Base-by-base conservation (phyloP, 1,140 invertebrate genomes). In the Zophobas atratus region DNA sequence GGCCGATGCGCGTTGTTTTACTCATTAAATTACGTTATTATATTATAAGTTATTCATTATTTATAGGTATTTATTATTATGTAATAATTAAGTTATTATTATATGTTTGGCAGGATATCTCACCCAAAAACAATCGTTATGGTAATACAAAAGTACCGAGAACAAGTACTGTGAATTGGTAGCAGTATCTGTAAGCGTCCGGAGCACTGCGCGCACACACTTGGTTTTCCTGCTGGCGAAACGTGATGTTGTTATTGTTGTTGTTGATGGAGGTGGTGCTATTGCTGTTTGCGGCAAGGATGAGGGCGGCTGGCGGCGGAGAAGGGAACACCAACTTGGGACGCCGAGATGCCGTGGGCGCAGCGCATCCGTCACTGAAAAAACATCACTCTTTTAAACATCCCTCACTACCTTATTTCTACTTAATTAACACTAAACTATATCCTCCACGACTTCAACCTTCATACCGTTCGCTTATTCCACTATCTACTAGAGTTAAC, bases 361-460 rank as follows among this genome's bases (percentile, higher is more conserved):
- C 85, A 85, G 84, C 84, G 82, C 84, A 83, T 86, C 85, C 85
- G 84, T 86, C 84, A 86, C 85, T 86, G 79, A 73, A 84, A 83
- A 75, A 49, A 83, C 57, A 82, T 82, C 20, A 51, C 35, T 5
- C 6, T 33, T 3, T 51, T 51, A 20, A 20, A 20, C 3, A 20
- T 46, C 49, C 20, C n/a, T 51, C 6, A 20, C 20, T 20, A 20
- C 20, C 20, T 20, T 20, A 20, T 20, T 20, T 20, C 20, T 20
- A 20, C 20, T 20, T 20, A 20, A 20, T 20, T 20, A 20, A 20
- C 20, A 20, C 20, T 20, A 20, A 20, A 20, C 20, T 20, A 20
- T 20, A 20, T 20, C 20, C 20, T 20, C 20, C 20, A 20, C 20
- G 20, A 20, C 20, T 20, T 20, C 20, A 20, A 20, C 20, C 20